phyloP scores from a whole-genome alignment of 2,113 vertebrate species.

The Jaculus jaculus region DNA sequence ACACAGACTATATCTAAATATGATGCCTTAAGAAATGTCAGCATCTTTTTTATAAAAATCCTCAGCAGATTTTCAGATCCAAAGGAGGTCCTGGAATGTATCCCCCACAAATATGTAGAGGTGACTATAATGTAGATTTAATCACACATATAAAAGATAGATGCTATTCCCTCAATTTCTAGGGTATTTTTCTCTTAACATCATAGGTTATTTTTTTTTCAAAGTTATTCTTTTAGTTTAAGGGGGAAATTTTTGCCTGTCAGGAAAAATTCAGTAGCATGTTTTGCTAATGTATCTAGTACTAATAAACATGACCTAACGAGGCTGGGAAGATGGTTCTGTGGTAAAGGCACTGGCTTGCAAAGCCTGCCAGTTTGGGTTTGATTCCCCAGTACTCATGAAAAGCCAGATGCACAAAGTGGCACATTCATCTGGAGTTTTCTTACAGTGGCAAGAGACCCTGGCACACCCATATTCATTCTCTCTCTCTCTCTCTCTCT shows the following conservation, averaged over 20 bases:
- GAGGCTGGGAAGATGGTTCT: no score
- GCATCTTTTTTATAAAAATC: not conserved
- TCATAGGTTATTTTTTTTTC: not conserved
- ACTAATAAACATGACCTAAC: not conserved
- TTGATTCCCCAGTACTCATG: no score
- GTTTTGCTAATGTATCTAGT: not conserved
- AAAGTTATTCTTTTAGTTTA: not conserved
- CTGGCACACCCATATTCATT: no score
- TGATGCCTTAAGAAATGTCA: not conserved
- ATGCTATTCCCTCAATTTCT: not conserved
- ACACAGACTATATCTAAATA: not conserved
- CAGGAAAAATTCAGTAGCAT: not conserved
- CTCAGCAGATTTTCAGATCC: not conserved
- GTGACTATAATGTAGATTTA: not conserved
- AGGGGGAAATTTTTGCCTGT: not conserved
- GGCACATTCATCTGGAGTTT: no score
- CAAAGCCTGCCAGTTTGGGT: no score
- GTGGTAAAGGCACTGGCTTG: no score
- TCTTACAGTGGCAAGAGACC: no score
- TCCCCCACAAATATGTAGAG: not conserved
- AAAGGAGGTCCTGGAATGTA: not conserved
- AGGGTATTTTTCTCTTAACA: not conserved
- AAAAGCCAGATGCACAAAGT: no score
- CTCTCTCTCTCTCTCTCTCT: no score
- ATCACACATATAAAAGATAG: not conserved